Percentiles rank a stretch among this genome's conserved stretches.
phyloP scores from a whole-genome alignment of 2,113 vertebrate genomes.

The Sceloporus tristichus region DNA sequence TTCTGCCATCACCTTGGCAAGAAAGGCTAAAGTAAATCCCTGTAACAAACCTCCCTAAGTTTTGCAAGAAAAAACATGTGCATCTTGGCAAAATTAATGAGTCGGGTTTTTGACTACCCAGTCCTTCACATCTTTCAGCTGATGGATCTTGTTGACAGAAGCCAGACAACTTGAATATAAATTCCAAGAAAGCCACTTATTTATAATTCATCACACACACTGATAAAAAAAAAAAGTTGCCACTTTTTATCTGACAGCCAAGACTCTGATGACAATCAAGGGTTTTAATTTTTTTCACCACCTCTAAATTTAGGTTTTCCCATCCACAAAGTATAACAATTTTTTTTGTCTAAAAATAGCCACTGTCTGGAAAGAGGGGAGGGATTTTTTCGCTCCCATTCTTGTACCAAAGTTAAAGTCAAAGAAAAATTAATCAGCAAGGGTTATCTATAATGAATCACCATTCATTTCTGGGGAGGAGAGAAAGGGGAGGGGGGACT shows the following conservation, averaged over 20 bases:
- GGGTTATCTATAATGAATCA: constrained; percentile 83
- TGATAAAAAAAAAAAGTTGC: constrained; percentile 37
- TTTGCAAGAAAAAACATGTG: constrained; percentile 20
- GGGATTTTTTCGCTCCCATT: constrained; percentile 55
- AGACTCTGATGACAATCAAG: constrained; percentile 73
- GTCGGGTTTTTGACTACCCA: constrained; percentile 9
- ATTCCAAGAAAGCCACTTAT: constrained; percentile 63
- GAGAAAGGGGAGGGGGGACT: neutral
- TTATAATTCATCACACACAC: constrained; percentile 70
- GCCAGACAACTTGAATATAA: constrained; percentile 42
- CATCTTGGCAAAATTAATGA: constrained; percentile 3
- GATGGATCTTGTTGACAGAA: constrained; percentile 44
- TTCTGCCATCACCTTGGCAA: neutral
- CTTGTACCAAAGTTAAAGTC: constrained; percentile 75
- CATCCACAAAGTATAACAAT: constrained; percentile 49
- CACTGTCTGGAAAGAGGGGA: constrained; percentile 26
- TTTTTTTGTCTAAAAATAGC: constrained; percentile 73
- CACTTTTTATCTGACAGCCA: constrained; percentile 65
- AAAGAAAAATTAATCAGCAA: constrained; percentile 81
- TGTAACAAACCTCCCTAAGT: neutral
- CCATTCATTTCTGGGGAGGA: constrained; percentile 65
- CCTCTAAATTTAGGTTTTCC: constrained; percentile 73
- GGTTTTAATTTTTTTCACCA: constrained; percentile 52
- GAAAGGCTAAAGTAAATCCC: constrained; percentile 12
- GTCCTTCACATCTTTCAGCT: neutral